Percentiles rank a stretch among this genome's conserved stretches.
Evolutionary conservation across 2,113 vertebrate genomes (phyloP).

Genomic region (Leptosomus discolor): DNA sequence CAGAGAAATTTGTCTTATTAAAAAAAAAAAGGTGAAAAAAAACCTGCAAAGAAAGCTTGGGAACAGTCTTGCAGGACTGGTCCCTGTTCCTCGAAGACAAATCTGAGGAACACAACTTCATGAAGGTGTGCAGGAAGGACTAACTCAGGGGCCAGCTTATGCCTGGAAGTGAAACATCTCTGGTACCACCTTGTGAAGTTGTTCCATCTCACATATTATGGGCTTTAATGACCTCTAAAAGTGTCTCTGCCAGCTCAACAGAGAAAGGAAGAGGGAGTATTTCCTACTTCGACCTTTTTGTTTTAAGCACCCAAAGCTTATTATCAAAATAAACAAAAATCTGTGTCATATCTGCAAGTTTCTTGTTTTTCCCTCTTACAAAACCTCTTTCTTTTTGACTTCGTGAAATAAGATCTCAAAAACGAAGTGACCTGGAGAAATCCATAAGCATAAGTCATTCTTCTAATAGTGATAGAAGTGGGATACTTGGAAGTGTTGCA

Average conservation of each 20-base stretch:
- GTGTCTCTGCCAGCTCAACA: neutral
- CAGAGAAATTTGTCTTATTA: neutral
- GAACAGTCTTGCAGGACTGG: neutral
- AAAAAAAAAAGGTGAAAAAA: neutral
- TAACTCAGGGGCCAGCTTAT: neutral
- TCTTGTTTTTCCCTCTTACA: neutral
- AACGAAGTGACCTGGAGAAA: neutral
- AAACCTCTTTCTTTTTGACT: neutral
- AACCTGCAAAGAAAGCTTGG: neutral
- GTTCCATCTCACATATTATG: neutral
- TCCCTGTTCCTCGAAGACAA: neutral
- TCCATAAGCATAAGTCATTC: neutral
- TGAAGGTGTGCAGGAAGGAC: neutral
- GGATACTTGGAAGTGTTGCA: neutral
- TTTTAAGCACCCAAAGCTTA: neutral
- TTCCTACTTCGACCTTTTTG: neutral
- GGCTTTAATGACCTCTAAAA: neutral
- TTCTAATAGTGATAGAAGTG: neutral
- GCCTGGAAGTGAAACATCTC: neutral
- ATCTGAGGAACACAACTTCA: neutral
- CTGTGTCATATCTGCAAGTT: neutral
- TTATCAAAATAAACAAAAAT: neutral
- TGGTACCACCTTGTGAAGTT: neutral
- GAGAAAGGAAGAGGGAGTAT: neutral
- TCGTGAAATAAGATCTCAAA: neutral